A percentile compares a stretch with the other conserved stretches of the same genome.
These are phyloP conservation scores for Mactromeris polynyma DNA, from an alignment of 2,888 invertebrate genomes.

Conservation along the genomic window DNA sequence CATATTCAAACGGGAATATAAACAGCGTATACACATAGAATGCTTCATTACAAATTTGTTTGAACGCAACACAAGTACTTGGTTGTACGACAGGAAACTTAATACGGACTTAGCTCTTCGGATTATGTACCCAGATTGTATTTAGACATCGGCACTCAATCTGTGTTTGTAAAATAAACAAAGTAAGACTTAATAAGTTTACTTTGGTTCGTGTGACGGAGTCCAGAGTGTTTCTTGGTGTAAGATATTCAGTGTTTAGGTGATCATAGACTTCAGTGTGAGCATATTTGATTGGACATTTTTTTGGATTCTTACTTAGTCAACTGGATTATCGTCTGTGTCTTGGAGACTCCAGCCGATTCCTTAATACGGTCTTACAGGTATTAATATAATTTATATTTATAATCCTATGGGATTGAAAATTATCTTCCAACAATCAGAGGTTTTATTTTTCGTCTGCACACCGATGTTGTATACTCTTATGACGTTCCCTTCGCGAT, in stretches of 20 bases:
- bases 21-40: constrained; percentile 11
- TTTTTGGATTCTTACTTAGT: not conserved
- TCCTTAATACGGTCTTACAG: not conserved
- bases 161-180: constrained; percentile 65
- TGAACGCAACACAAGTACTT: constrained; percentile 31
- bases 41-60: constrained; percentile 15
- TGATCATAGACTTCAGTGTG: not conserved
- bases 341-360: not conserved
- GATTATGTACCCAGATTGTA: constrained; percentile 51
- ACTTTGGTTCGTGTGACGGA: constrained; percentile 52
- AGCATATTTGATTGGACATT: not conserved
- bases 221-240: not conserved
- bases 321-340: not conserved
- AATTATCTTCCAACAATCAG: too few relatives aligned
- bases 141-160: constrained; percentile 52
- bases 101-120: constrained; percentile 67
- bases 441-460: too few relatives aligned
- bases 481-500: not conserved
- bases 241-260: not conserved
- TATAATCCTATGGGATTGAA: too few relatives aligned
- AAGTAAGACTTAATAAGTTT: constrained; percentile 62
- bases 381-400: not conserved
- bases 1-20: constrained; percentile 26
- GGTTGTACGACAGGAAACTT: constrained; percentile 38
- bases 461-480: not conserved